Percentiles rank a stretch among this genome's conserved stretches.
phyloP scores from a whole-genome alignment of 2,888 invertebrate species.

The Ormyrus labotus region DNA sequence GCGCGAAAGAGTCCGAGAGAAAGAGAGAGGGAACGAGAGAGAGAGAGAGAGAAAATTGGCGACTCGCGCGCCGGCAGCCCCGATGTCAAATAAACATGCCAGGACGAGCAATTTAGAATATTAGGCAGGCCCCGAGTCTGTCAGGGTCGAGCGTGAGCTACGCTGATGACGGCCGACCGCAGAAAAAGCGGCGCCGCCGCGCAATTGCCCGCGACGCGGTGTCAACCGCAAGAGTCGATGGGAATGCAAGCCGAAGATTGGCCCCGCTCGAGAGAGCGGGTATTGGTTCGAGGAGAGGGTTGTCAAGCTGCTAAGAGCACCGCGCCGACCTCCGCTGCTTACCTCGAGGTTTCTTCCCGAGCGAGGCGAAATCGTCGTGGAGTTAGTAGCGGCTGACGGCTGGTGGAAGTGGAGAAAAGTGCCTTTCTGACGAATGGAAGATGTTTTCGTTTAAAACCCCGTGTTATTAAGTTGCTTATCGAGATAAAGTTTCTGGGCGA shows the following conservation, averaged over 20 bases:
- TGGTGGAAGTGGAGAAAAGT: too few species aligned
- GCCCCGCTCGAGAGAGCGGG: too few species aligned
- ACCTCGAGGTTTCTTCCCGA: slow-evolving; percentile 6
- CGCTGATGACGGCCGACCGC: slow-evolving; percentile 75
- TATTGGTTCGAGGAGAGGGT: too few species aligned
- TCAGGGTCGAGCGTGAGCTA: slow-evolving; percentile 71
- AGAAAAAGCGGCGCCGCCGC: slow-evolving; percentile 54
- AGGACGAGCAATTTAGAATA: slow-evolving; percentile 73
- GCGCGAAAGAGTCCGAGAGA: background rate
- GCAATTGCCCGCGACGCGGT: slow-evolving; percentile 38
- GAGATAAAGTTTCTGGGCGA: too few species aligned
- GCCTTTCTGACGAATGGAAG: too few species aligned
- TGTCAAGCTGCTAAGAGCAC: slow-evolving; percentile 16
- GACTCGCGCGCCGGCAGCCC: slow-evolving; percentile 66
- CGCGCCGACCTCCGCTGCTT: background rate
- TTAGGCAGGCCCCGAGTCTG: slow-evolving; percentile 71
- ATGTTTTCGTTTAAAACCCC: too few species aligned
- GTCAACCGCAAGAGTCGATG: slow-evolving; percentile 49
- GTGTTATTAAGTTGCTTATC: too few species aligned
- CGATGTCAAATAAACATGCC: slow-evolving; percentile 75
- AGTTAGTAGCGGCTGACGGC: too few species aligned
- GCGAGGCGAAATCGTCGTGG: too few species aligned
- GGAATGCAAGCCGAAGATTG: too few species aligned
- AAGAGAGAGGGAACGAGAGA: background rate
- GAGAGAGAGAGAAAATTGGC: slow-evolving; percentile 43